phyloP scores from a whole-genome alignment of 2,113 vertebrate genomes.

The Propithecus coquereli region DNA sequence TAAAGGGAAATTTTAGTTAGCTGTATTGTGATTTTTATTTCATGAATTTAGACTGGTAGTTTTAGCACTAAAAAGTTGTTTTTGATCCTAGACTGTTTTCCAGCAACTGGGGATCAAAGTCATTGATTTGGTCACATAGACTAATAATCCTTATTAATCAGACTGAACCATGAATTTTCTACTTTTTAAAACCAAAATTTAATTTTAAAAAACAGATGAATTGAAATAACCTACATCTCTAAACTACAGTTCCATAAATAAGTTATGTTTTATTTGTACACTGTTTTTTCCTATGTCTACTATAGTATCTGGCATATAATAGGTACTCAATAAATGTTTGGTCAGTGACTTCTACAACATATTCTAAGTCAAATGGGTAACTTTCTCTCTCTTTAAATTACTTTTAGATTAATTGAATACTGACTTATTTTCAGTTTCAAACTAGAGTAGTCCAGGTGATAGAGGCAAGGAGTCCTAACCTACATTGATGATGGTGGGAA shows the following conservation, averaged over 20 bases:
- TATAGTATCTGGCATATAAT: neutral
- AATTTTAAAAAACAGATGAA: neutral
- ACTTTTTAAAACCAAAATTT: neutral
- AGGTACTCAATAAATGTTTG: neutral
- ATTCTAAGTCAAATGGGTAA: neutral
- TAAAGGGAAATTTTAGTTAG: conserved; percentile 12
- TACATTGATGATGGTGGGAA: neutral
- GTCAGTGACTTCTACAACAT: conserved; percentile 22
- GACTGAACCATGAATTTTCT: neutral
- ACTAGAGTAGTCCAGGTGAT: neutral
- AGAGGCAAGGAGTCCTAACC: neutral
- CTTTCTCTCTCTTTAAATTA: neutral
- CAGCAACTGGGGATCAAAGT: neutral
- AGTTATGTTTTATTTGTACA: neutral
- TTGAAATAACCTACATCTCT: neutral
- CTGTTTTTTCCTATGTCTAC: neutral
- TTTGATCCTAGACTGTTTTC: neutral
- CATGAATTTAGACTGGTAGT: neutral
- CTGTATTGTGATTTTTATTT: neutral
- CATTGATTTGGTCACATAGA: neutral
- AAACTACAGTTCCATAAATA: neutral
- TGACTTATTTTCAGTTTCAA: neutral
- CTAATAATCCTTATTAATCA: neutral
- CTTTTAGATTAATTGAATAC: neutral
- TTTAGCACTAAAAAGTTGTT: neutral